Percentiles rank a stretch among this genome's conserved stretches.
Conservation (phyloP, 2,888 invertebrate genomes). For the Hofmannophila pseudospretella region DNA sequence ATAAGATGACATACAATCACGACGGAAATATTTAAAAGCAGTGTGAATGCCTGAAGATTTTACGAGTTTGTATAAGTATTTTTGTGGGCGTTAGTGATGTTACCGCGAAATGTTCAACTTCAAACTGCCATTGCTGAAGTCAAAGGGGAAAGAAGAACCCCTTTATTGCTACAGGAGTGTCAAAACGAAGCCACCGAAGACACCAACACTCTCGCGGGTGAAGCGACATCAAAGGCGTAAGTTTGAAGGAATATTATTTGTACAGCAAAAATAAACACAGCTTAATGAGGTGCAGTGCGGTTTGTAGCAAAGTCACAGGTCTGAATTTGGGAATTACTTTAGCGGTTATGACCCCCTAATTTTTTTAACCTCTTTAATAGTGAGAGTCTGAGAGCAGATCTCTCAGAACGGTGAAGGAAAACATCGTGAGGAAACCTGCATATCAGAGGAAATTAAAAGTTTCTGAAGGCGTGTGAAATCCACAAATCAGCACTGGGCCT, state of each 20-base stretch:
- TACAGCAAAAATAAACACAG: conserved; percentile 49
- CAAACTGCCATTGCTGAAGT: conserved; percentile 71
- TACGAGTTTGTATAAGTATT: conserved; percentile 19
- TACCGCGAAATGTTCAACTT: conserved; percentile 72
- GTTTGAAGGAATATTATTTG: conserved; percentile 28
- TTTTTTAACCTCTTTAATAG: too few species aligned
- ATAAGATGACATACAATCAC: not conserved
- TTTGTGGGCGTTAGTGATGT: conserved; percentile 27
- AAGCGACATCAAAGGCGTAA: conserved; percentile 73
- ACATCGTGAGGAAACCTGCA: too few species aligned
- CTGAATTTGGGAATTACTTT: not conserved
- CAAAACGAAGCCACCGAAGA: conserved; percentile 77
- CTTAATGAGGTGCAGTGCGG: conserved; percentile 53
- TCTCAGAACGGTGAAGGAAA: too few species aligned
- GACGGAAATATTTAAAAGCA: not conserved
- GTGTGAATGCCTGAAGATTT: not conserved
- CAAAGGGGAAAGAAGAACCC: conserved; percentile 67
- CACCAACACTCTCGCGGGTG: conserved; percentile 70
- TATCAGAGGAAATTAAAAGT: too few species aligned
- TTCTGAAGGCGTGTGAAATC: too few species aligned
- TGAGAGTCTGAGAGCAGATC: too few species aligned
- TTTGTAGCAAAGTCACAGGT: conserved; percentile 9
- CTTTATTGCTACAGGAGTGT: conserved; percentile 68
- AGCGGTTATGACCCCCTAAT: too few species aligned
- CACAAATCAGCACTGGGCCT: too few species aligned